A percentile compares a stretch with the other conserved stretches of the same genome.
These are phyloP conservation scores for Mionectes macconnelli DNA, from an alignment of 2,113 vertebrate genomes.

Conservation along the genomic window DNA sequence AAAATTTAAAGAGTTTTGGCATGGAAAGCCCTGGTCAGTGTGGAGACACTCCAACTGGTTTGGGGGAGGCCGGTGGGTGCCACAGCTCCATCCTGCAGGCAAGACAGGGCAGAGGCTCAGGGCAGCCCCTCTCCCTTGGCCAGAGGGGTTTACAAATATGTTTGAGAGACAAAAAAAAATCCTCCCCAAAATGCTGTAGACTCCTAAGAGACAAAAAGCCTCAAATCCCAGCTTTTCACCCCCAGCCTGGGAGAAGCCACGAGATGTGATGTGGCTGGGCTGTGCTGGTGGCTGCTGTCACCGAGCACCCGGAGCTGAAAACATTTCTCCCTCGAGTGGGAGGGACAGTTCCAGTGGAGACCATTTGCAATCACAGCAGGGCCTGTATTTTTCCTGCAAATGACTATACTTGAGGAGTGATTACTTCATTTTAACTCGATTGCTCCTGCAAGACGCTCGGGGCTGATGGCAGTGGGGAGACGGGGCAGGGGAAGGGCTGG, in stretches of 20 bases:
- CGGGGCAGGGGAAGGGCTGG: not conserved
- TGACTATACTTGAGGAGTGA: slow-evolving; percentile 34
- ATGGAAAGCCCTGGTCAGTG: not conserved
- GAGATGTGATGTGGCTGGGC: not conserved
- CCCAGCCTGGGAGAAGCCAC: not conserved
- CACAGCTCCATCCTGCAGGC: not conserved
- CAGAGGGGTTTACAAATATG: not conserved
- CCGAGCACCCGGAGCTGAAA: not conserved
- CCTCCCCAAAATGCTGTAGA: not conserved
- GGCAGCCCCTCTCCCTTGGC: not conserved
- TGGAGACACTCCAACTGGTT: not conserved
- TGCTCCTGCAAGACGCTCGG: not conserved
- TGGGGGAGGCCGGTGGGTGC: not conserved
- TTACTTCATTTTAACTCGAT: slow-evolving; percentile 58
- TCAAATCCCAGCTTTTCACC: not conserved
- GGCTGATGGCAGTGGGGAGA: not conserved
- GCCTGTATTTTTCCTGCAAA: slow-evolving; percentile 46
- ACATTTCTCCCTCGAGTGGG: not conserved
- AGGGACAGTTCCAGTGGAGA: not conserved
- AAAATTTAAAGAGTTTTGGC: not conserved
- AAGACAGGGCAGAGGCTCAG: not conserved
- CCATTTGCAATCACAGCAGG: slow-evolving; percentile 28
- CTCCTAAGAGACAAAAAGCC: not conserved
- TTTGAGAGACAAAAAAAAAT: not conserved
- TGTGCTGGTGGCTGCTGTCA: not conserved